A percentile compares a stretch with the other conserved stretches of the same genome.
Evolutionary conservation across 2,797 vertebrate species (phyloP).

Genomic region (Poeciliopsis gracilis): DNA sequence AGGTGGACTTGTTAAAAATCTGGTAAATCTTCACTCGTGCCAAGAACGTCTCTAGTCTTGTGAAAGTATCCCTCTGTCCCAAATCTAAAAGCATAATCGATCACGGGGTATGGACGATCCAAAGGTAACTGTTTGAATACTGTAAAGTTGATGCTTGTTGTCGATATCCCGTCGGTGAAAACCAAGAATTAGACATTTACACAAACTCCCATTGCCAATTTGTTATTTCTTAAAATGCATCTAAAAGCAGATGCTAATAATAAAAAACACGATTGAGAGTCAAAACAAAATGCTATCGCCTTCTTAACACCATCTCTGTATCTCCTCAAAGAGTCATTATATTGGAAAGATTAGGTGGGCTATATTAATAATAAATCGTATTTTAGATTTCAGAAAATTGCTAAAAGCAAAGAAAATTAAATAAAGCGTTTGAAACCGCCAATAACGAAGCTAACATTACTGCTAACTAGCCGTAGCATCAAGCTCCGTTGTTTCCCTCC

Average conservation of each 20-base stretch:
- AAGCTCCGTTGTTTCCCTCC: conserved; percentile 58
- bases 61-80: neutral
- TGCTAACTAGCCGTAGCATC: conserved; percentile 27
- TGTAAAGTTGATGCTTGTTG: neutral
- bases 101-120: neutral
- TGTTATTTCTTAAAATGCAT: neutral
- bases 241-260: neutral
- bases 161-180: neutral
- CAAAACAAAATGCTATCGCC: too few species aligned
- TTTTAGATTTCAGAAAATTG: neutral
- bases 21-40: neutral
- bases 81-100: neutral
- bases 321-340: fast-evolving
- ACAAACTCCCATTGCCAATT: neutral
- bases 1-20: neutral
- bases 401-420: neutral
- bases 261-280: neutral
- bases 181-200: neutral
- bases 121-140: neutral
- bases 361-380: neutral
- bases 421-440: neutral
- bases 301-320: neutral
- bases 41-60: neutral
- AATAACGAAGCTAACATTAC: conserved; percentile 10
- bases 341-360: neutral